Base-by-base conservation (phyloP, 2,888 invertebrate genomes). In the Scaptomyza cyrtandrae region DNA sequence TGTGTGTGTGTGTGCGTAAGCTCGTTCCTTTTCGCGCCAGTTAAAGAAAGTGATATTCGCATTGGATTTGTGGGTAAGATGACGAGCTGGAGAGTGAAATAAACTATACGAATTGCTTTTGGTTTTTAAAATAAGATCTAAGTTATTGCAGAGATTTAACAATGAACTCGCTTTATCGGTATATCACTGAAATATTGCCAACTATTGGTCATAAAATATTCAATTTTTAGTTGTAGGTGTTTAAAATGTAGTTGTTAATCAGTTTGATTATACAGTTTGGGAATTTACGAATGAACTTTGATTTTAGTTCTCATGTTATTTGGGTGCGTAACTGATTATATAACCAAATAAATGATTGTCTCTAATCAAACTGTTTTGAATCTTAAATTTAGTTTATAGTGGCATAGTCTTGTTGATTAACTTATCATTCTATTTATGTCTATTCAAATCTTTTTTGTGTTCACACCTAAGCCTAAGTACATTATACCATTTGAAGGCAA, bases 281-380 rank as follows among this genome's bases (percentile, higher is more conserved):
- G 11, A 31, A 35, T 45, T n/a, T n/a, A n/a, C n/a, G n/a, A n/a
- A n/a, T 37, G 56, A 35, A 68, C 71, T 75, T 68, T 68, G 50
- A 49, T 58, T 59, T 46, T 14, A 55, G 37, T 77, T 35, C n/a
- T 27, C 31, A n/a, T 9, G 43, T 5, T 44, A 13, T 16, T 39
- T 41, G 6, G 14, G 57, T 78, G 71, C 71, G 76, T 69, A 46
- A 35, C 35, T 27, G 64, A 83, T 80, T 66, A 80, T 56, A 72
- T 80, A 64, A 59, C 44, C 65, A 27, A 19, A 37, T 37, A 45
- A 24, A 31, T 13, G 19, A 27, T 56, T 29, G 35, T 19, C 11
- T 44, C 46, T 64, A 71, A 74, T 85, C 54, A 87, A 75, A 85
- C 62, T 87, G 79, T 81, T 81, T 64, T 87, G 85, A 74, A 71